phyloP scores from a whole-genome alignment of 2,113 vertebrate species.

The Eulacestoma nigropectus region DNA sequence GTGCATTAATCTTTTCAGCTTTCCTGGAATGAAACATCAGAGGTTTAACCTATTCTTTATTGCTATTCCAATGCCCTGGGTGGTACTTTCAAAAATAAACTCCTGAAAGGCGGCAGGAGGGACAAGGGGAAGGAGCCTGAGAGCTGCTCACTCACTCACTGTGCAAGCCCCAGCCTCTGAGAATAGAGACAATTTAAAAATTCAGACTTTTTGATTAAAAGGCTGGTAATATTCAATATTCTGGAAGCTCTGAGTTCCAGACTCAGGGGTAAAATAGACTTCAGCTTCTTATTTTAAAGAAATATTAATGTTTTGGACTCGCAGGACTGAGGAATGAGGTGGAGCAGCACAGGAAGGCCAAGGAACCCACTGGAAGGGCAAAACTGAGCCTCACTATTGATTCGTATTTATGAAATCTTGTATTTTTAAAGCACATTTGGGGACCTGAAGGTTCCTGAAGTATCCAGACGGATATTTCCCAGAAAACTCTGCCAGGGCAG shows the following conservation, averaged over 20 bases:
- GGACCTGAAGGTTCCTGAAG: not conserved
- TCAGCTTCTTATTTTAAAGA: not conserved
- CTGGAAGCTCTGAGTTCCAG: not conserved
- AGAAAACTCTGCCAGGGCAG: not conserved
- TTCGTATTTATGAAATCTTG: not conserved
- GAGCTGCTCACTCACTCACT: not conserved
- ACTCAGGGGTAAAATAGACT: not conserved
- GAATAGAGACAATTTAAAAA: not conserved
- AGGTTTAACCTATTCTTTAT: slow-evolving; percentile 61
- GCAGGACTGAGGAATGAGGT: not conserved
- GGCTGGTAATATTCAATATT: not conserved
- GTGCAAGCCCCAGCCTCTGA: not conserved
- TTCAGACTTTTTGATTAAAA: not conserved
- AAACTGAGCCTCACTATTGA: not conserved
- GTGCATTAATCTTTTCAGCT: slow-evolving; percentile 48
- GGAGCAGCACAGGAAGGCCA: not conserved
- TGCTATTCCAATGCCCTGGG: slow-evolving; percentile 54
- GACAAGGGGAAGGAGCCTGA: not conserved
- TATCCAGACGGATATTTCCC: not conserved
- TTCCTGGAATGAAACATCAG: slow-evolving; percentile 51
- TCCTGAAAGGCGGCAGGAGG: not conserved
- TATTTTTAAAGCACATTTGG: not conserved
- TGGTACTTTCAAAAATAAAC: slow-evolving; percentile 56
- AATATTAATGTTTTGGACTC: not conserved
- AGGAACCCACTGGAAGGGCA: not conserved